A percentile compares a stretch with the other conserved stretches of the same genome.
Evolutionary conservation across 2,113 vertebrate genomes (phyloP).

Genomic region (Geothlypis trichas): DNA sequence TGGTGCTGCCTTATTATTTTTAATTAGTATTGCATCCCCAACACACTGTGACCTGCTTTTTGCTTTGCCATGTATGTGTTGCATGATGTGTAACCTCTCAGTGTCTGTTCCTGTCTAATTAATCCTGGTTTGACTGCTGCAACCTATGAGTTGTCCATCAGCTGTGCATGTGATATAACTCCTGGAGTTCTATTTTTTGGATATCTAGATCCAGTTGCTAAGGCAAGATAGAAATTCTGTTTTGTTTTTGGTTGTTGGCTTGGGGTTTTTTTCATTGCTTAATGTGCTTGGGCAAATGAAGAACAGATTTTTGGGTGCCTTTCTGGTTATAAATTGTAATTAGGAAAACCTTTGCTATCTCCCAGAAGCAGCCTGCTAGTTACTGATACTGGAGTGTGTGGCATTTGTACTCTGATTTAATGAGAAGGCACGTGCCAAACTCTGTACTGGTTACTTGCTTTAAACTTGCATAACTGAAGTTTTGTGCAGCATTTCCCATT

Average conservation of each 20-base stretch:
- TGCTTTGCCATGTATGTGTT: background rate
- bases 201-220: background rate
- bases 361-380: background rate
- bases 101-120: background rate
- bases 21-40: background rate
- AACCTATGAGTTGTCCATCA: background rate
- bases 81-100: background rate
- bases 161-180: background rate
- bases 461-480: background rate
- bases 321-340: background rate
- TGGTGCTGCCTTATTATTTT: background rate
- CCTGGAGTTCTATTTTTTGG: background rate
- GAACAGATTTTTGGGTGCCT: background rate
- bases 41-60: background rate
- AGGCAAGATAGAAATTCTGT: background rate
- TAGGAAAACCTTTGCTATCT: background rate
- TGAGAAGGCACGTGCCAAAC: background rate
- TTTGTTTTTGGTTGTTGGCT: background rate
- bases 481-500: background rate
- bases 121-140: background rate
- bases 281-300: background rate
- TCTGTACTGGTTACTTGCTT: background rate
- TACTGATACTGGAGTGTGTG: fast-evolving
- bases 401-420: background rate
- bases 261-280: background rate